A percentile compares a stretch with the other conserved stretches of the same genome.
phyloP scores from a whole-genome alignment of 2,797 vertebrate species.

The Acridotheres tristis region DNA sequence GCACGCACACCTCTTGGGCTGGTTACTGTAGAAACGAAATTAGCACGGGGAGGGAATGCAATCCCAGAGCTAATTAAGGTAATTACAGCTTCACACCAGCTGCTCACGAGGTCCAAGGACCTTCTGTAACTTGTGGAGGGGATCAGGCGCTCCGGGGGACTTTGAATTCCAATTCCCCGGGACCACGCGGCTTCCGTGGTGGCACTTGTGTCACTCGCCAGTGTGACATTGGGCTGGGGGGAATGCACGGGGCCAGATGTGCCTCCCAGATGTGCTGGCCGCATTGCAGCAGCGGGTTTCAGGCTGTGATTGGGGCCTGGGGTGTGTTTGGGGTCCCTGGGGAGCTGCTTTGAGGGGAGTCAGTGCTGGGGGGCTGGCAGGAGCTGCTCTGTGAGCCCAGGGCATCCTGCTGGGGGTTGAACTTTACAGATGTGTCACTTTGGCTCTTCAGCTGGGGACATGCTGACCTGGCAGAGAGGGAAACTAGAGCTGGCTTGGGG shows the following conservation, averaged over 20 bases:
- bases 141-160: not conserved
- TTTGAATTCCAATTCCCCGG: not conserved
- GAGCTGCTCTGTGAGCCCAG: not conserved
- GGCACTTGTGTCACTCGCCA: not conserved
- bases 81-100: slow-evolving; percentile 76
- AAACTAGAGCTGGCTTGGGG: accelerated
- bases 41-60: slow-evolving; percentile 69
- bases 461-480: accelerated
- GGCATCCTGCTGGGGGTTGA: not conserved
- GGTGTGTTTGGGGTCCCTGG: not conserved
- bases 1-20: slow-evolving; percentile 44
- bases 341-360: not conserved
- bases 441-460: not conserved
- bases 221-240: not conserved
- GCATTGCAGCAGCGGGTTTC: not conserved
- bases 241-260: not conserved
- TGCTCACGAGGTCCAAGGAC: slow-evolving; percentile 72
- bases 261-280: not conserved
- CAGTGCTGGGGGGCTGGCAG: not conserved
- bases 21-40: slow-evolving; percentile 76
- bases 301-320: not conserved
- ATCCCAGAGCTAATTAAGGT: slow-evolving; percentile 77
- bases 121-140: slow-evolving; percentile 68
- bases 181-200: accelerated
- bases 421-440: not conserved